phyloP scores from a whole-genome alignment of 2,797 vertebrate genomes.

The Poeciliopsis turneri region DNA sequence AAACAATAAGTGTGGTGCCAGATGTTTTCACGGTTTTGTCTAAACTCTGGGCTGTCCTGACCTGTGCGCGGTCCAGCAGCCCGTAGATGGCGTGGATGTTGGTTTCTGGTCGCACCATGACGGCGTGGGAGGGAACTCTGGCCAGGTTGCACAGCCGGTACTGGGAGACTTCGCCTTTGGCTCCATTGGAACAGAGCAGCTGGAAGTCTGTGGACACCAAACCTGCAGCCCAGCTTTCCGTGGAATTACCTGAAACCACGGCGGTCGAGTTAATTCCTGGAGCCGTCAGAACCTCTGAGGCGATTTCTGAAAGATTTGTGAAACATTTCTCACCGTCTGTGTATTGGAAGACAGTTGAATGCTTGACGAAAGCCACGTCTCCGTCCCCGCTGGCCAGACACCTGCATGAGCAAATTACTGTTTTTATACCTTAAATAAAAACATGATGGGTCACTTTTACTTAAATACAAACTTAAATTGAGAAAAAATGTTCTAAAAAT shows the following conservation, averaged over 20 bases:
- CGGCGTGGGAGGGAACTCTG: constrained; percentile 87
- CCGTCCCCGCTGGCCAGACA: constrained; percentile 85
- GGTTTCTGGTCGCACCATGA: constrained; percentile 91
- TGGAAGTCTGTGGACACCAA: constrained; percentile 86
- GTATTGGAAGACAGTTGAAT: constrained; percentile 90
- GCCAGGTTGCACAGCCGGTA: constrained; percentile 88
- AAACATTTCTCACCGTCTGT: constrained; percentile 83
- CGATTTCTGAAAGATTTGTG: not conserved
- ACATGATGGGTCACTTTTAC: not conserved
- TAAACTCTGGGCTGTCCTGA: constrained; percentile 45
- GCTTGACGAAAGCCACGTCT: constrained; percentile 95
- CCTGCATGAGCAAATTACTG: constrained; percentile 67
- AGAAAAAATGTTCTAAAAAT: not conserved
- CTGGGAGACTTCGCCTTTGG: constrained; percentile 86
- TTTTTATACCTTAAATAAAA: not conserved
- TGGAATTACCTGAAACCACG: constrained; percentile 79
- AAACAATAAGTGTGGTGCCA: not conserved
- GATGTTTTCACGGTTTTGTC: not conserved
- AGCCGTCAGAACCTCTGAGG: accelerated
- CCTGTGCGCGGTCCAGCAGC: constrained; percentile 91
- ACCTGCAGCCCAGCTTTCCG: constrained; percentile 81
- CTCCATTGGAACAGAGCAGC: constrained; percentile 88
- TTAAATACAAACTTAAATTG: not conserved
- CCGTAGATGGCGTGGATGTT: constrained; percentile 86
- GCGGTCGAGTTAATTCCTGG: not conserved